Evolutionary conservation across 1,140 invertebrate genomes (phyloP).

Genomic region (Cherax destructor): DNA sequence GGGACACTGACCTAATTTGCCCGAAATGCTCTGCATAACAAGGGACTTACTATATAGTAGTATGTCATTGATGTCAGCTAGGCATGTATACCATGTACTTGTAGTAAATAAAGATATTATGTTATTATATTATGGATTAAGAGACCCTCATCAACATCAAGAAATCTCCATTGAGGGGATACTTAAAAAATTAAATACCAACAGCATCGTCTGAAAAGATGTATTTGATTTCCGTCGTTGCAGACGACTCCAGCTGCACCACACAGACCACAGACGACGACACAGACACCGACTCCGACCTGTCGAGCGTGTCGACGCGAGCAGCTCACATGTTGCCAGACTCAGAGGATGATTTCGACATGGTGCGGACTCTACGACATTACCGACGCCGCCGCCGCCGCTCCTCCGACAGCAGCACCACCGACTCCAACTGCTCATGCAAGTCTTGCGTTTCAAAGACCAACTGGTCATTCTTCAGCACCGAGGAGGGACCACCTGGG

Average conservation of each 20-base stretch:
- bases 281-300: neutral
- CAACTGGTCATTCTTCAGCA: constrained; percentile 13
- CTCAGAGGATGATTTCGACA: constrained; percentile 14
- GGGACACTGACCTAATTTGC: too few relatives aligned
- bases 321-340: constrained; percentile 1
- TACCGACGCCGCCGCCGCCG: neutral
- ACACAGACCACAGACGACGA: neutral
- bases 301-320: neutral
- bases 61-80: too few relatives aligned
- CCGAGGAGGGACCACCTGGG: constrained; percentile 32
- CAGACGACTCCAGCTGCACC: neutral
- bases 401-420: neutral
- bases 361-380: constrained; percentile 23
- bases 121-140: too few relatives aligned
- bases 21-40: too few relatives aligned
- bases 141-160: too few relatives aligned
- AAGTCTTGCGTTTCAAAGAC: constrained; percentile 2
- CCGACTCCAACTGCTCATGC: constrained; percentile 26
- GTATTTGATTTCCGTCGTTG: neutral
- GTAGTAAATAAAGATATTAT: too few relatives aligned
- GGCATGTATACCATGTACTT: too few relatives aligned
- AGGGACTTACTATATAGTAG: too few relatives aligned
- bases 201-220: too few relatives aligned
- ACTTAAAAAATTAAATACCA: too few relatives aligned
- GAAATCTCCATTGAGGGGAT: too few relatives aligned